phyloP scores from a whole-genome alignment of 2,113 vertebrate species.

The Dryoscopus gambensis region DNA sequence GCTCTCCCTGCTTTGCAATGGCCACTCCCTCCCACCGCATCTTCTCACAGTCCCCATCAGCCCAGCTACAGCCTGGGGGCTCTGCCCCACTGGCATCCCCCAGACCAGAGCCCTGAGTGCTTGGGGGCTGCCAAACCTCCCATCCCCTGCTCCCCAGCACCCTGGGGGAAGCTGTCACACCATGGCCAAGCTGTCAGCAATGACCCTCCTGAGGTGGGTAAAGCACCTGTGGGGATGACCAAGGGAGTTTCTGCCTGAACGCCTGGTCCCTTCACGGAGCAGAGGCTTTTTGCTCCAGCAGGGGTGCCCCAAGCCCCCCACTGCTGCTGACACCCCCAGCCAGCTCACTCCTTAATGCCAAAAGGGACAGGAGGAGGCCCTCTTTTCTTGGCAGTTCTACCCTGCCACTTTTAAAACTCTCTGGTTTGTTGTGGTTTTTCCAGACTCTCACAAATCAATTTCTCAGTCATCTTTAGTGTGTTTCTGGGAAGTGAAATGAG shows the following conservation, averaged over 20 bases:
- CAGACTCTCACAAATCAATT: background rate
- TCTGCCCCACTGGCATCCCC: background rate
- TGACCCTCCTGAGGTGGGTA: too few species aligned
- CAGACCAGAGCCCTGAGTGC: too few species aligned
- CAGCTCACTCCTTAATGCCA: background rate
- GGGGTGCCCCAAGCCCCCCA: background rate
- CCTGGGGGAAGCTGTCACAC: background rate
- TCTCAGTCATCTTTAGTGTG: background rate
- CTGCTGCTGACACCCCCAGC: background rate
- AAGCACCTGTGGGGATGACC: background rate
- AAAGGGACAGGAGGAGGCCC: background rate
- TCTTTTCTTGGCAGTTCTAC: background rate
- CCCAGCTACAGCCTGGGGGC: background rate
- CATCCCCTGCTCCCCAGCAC: background rate
- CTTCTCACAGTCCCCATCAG: background rate
- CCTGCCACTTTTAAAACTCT: background rate
- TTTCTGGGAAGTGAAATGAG: conserved; percentile 41
- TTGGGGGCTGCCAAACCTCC: background rate
- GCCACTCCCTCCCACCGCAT: background rate
- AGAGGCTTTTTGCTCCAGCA: background rate
- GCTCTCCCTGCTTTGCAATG: background rate
- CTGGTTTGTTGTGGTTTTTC: background rate
- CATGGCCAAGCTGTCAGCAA: background rate
- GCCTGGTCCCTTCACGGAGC: background rate
- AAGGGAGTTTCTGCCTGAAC: background rate